phyloP scores from a whole-genome alignment of 2,797 vertebrate species.

The Periophthalmus magnuspinnatus region DNA sequence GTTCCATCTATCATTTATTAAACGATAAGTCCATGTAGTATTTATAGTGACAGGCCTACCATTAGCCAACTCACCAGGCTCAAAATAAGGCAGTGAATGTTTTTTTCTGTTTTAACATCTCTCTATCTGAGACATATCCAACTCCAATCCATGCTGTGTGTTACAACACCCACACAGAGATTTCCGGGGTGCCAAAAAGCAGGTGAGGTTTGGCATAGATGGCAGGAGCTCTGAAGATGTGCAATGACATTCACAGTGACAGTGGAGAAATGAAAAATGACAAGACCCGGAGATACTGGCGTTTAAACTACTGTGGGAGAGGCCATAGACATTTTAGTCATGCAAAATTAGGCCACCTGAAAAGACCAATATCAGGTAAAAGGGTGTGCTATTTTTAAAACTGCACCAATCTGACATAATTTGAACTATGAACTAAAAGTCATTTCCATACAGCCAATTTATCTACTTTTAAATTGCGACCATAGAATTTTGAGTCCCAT shows the following conservation, averaged over 20 bases:
- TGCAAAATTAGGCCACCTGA: conserved; percentile 2
- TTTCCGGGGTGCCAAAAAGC: conserved; percentile 2
- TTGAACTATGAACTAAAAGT: background rate
- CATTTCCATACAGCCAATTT: background rate
- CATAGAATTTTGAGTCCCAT: background rate
- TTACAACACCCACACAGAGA: background rate
- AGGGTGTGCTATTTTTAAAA: background rate
- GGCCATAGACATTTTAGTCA: conserved; percentile 3
- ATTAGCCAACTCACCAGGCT: background rate
- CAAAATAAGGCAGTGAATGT: background rate
- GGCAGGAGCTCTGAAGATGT: conserved; percentile 3
- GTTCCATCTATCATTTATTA: too few species aligned
- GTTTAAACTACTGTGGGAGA: background rate
- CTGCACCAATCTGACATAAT: background rate
- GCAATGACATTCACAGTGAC: conserved; percentile 5
- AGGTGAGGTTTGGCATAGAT: conserved; percentile 5
- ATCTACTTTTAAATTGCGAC: background rate
- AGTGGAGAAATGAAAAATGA: background rate
- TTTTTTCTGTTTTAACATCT: background rate
- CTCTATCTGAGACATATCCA: background rate
- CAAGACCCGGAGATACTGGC: background rate
- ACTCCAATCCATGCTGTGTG: background rate
- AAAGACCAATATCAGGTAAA: background rate
- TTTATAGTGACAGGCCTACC: too few species aligned
- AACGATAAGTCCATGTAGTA: too few species aligned